Base-by-base conservation (phyloP, 2,113 vertebrate genomes). In the Paramormyrops kingsleyae region DNA sequence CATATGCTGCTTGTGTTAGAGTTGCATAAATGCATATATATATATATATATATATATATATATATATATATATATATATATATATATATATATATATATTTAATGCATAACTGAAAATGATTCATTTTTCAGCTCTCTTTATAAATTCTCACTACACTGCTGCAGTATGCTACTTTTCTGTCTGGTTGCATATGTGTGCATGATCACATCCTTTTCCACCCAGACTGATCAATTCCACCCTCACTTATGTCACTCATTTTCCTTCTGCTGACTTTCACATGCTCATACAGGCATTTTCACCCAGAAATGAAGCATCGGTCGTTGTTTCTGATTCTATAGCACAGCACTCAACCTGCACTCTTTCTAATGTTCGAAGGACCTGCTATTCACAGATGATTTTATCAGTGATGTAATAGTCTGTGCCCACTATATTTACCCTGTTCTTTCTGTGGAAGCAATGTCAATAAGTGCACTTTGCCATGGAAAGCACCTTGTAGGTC, bases 381-480 rank as follows among this genome's bases (percentile, higher is more conserved):
- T 24, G 31, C 46, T 47, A 83, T 46, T 47, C 80, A 44, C 39
- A 35, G 39, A 24, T 83, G 44, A 83, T 46, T 83, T 46, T 44
- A 39, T 39, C 42, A 47, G 21, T n/a, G 44, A 47, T 47, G 83
- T 84, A 47, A n/a, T 44, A 47, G 9, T 46, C 42, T 84, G 83
- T 84, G 44, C 44, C 74, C 83, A 27, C 46, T 86, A 49, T 85
- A 50, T 87, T 87, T 53, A 87, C 47, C 50, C 39, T 88, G 53
- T 62, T 87, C 85, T 52, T 42, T 88, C 39, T 17, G 39, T 56
- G 86, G 27, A 31, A 53, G 86, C 49, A 1, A 42, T 53, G 31
- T 88, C 56, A 42, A 44, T 88, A 35, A 53, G 87, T 56, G 24
- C 47, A 53, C 49, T 24, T 52, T 87, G 27, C 24, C 17, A 59